Percentiles rank a stretch among this genome's conserved stretches.
These are phyloP conservation scores for Sitophilus oryzae DNA, from an alignment of 1,140 invertebrate genomes.

Conservation along the genomic window DNA sequence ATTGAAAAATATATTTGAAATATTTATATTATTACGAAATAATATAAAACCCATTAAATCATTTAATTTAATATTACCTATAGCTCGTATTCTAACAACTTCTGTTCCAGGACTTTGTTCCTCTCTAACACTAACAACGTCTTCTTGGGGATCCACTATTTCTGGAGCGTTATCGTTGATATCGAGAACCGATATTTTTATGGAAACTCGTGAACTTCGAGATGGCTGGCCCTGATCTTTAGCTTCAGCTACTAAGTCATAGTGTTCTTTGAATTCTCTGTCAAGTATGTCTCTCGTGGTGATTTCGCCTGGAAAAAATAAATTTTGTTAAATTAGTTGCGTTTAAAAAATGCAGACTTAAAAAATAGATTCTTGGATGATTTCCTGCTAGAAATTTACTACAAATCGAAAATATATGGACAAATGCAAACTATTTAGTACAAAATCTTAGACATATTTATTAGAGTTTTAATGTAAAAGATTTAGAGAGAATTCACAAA, in stretches of 20 bases:
- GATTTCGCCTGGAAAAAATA: conserved; percentile 69
- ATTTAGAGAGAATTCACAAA: too few species aligned
- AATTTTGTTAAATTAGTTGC: neutral
- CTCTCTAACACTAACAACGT: conserved; percentile 80
- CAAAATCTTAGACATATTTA: too few species aligned
- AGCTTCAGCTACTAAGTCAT: conserved; percentile 80
- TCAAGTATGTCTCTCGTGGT: conserved; percentile 75
- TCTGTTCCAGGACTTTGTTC: conserved; percentile 76
- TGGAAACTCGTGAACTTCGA: conserved; percentile 62
- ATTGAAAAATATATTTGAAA: neutral
- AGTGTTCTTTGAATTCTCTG: conserved; percentile 68
- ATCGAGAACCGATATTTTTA: conserved; percentile 72
- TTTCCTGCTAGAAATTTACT: too few species aligned
- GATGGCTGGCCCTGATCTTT: conserved; percentile 77
- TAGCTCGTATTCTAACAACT: conserved; percentile 76
- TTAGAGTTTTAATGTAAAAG: too few species aligned
- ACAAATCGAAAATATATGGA: too few species aligned
- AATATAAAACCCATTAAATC: neutral
- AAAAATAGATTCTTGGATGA: too few species aligned
- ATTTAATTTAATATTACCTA: conserved; percentile 33
- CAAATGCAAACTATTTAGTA: too few species aligned
- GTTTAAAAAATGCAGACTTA: neutral
- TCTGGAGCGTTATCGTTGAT: conserved; percentile 88
- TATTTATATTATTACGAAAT: neutral
- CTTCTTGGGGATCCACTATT: conserved; percentile 81